These are phyloP conservation scores for Mycalesis mineus DNA, from an alignment of 2,888 invertebrate species.

Conservation along the genomic window DNA sequence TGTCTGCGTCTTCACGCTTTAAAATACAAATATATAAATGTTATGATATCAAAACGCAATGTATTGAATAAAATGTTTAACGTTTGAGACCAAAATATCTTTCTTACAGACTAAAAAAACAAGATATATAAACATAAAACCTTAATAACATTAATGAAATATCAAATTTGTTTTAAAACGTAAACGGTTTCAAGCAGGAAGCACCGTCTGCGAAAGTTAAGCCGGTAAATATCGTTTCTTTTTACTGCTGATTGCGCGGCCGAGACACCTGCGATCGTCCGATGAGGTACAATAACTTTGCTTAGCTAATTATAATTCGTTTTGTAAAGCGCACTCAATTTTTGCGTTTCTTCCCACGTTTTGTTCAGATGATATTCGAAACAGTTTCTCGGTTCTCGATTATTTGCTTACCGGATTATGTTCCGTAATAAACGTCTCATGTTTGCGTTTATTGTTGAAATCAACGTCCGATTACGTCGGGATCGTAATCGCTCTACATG, in stretches of 20 bases:
- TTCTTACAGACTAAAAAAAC: too few species aligned
- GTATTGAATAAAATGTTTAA: too few species aligned
- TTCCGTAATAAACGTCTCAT: conserved; percentile 1
- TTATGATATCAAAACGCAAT: too few species aligned
- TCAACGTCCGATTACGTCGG: not conserved
- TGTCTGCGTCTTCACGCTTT: too few species aligned
- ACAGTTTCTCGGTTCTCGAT: conserved; percentile 13
- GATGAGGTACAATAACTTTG: conserved; percentile 31
- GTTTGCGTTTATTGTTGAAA: conserved; percentile 1
- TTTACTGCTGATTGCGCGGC: conserved; percentile 71
- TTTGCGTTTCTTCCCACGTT: conserved; percentile 18
- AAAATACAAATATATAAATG: too few species aligned
- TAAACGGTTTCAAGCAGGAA: conserved; percentile 35
- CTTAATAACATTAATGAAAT: conserved; percentile 4
- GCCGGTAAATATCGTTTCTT: conserved; percentile 53
- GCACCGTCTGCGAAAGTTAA: conserved; percentile 50
- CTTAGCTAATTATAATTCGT: conserved; percentile 26
- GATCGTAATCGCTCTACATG: too few species aligned
- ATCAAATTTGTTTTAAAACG: conserved; percentile 20
- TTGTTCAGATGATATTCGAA: conserved; percentile 15
- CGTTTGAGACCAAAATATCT: too few species aligned
- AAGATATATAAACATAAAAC: not conserved
- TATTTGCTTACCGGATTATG: not conserved
- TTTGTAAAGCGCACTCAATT: conserved; percentile 14
- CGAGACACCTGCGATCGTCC: conserved; percentile 57